A percentile compares a stretch with the other conserved stretches of the same genome.
Evolutionary conservation across 2,888 invertebrate species (phyloP).

Genomic region (Microctonus hyperodae): DNA sequence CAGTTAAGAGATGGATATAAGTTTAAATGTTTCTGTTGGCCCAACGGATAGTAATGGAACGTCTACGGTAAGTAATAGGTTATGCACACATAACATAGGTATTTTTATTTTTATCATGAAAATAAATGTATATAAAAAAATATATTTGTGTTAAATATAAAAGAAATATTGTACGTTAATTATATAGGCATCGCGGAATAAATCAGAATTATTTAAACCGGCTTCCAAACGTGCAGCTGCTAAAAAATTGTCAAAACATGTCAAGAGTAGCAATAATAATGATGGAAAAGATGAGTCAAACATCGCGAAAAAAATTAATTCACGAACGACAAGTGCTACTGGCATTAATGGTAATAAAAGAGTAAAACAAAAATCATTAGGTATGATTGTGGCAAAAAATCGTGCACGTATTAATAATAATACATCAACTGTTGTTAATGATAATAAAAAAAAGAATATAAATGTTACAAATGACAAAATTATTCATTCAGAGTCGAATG

Average conservation of each 20-base stretch:
- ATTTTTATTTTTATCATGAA: neutral
- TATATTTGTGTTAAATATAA: neutral
- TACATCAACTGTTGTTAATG: neutral
- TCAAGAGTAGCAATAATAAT: constrained; percentile 11
- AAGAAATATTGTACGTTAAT: constrained; percentile 5
- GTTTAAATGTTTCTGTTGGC: constrained; percentile 51
- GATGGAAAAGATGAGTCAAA: constrained; percentile 8
- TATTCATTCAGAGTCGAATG: constrained; percentile 10
- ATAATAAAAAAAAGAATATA: neutral
- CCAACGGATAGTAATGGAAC: constrained; percentile 29
- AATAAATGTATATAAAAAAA: neutral
- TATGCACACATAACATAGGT: constrained; percentile 30
- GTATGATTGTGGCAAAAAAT: constrained; percentile 51
- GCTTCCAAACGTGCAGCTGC: constrained; percentile 33
- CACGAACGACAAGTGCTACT: constrained; percentile 5
- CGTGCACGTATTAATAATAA: constrained; percentile 35
- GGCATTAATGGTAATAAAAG: constrained; percentile 41
- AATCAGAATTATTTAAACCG: constrained; percentile 39
- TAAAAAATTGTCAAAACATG: constrained; percentile 30
- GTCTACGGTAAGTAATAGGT: constrained; percentile 50
- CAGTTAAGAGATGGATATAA: constrained; percentile 55
- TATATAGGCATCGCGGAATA: constrained; percentile 33
- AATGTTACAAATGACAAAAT: constrained; percentile 14
- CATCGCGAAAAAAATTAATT: neutral
- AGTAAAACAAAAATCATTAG: constrained; percentile 55